These are phyloP conservation scores for Conistra vaccinii DNA, from an alignment of 2,888 invertebrate genomes.

Conservation along the genomic window DNA sequence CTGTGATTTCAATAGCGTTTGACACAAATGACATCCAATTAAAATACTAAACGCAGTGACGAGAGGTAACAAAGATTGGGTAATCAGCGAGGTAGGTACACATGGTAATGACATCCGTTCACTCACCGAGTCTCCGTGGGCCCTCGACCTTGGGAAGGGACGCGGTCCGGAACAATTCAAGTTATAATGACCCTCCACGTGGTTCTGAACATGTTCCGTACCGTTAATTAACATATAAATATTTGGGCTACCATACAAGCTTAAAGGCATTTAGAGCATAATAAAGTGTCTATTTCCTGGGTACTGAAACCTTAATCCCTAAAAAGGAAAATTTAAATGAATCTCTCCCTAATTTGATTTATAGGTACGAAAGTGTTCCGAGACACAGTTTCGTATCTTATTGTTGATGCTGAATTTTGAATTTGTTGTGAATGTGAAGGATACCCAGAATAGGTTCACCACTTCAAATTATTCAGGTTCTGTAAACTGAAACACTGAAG, in stretches of 20 bases:
- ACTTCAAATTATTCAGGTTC: neutral
- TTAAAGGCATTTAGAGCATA: neutral
- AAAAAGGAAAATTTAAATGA: too few species aligned
- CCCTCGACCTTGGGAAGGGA: constrained; percentile 39
- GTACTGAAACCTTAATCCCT: too few species aligned
- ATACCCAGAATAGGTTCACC: neutral
- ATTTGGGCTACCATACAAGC: neutral
- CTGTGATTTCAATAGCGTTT: neutral
- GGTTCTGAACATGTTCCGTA: constrained; percentile 2
- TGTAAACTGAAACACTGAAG: neutral
- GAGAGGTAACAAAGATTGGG: constrained; percentile 16
- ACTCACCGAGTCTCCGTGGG: neutral
- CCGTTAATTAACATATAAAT: constrained; percentile 19
- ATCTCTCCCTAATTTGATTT: too few species aligned
- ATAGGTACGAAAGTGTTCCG: too few species aligned
- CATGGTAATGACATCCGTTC: constrained; percentile 38
- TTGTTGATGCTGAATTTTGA: neutral
- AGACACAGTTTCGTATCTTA: too few species aligned
- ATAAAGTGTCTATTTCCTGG: neutral
- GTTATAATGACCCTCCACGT: constrained; percentile 6
- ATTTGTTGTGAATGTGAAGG: neutral
- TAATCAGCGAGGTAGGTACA: constrained; percentile 16
- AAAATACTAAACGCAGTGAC: neutral
- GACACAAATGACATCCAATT: neutral
- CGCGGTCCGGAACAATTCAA: constrained; percentile 39